phyloP scores from a whole-genome alignment of 2,113 vertebrate species.

The Puma concolor region DNA sequence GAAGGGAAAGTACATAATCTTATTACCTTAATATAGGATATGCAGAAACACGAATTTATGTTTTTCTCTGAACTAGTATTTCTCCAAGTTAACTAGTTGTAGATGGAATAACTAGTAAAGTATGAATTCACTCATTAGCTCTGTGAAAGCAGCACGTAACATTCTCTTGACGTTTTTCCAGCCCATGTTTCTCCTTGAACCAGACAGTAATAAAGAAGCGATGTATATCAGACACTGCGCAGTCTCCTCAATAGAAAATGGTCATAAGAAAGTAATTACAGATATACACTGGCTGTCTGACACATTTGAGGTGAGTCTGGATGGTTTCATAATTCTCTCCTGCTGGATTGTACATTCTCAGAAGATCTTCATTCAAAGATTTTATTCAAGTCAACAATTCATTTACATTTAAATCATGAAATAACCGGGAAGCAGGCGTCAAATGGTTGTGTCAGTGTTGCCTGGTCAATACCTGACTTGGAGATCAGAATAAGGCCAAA shows the following conservation, averaged over 20 bases:
- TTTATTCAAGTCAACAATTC: not conserved
- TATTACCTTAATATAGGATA: not conserved
- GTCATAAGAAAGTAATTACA: conserved; percentile 89
- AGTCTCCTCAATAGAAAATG: conserved; percentile 87
- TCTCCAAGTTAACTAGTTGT: not conserved
- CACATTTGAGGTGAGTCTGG: conserved; percentile 88
- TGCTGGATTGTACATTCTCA: not conserved
- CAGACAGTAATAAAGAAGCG: conserved; percentile 78
- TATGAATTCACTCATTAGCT: not conserved
- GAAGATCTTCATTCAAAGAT: conserved; percentile 36
- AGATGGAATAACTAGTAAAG: not conserved
- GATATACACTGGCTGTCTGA: conserved; percentile 93
- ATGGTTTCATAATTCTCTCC: not conserved
- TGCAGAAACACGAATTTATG: not conserved
- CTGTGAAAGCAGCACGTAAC: conserved; percentile 13
- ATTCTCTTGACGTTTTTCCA: conserved; percentile 72
- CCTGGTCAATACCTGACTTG: not conserved
- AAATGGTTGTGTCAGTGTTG: conserved; percentile 22
- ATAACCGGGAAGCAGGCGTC: not conserved
- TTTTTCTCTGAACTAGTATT: not conserved
- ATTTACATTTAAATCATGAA: conserved; percentile 49
- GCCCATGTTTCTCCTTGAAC: conserved; percentile 75
- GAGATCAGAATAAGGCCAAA: not conserved
- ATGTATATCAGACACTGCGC: conserved; percentile 87
- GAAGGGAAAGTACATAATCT: not conserved